These are phyloP conservation scores for Crenichthys baileyi DNA, from an alignment of 2,797 vertebrate species.

Conservation along the genomic window DNA sequence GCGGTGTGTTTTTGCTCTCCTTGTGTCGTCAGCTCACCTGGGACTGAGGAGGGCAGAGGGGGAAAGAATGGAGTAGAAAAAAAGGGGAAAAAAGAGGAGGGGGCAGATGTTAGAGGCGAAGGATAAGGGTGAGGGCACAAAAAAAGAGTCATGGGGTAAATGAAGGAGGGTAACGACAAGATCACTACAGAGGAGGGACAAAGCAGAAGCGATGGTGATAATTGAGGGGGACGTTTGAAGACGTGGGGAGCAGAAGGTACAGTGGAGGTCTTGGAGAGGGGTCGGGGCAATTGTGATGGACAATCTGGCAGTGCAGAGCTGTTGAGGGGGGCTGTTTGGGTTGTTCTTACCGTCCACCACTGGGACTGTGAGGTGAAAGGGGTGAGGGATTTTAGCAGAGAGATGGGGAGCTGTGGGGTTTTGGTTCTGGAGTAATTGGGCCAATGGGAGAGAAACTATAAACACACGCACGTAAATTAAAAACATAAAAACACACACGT, in stretches of 20 bases:
- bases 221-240: slow-evolving; percentile 50
- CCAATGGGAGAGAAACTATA: slow-evolving; percentile 78
- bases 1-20: slow-evolving; percentile 75
- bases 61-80: slow-evolving; percentile 32
- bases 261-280: slow-evolving; percentile 58
- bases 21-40: slow-evolving; percentile 85
- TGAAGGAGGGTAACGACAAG: slow-evolving; percentile 58
- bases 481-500: slow-evolving; percentile 20
- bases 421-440: slow-evolving; percentile 81
- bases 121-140: slow-evolving; percentile 34
- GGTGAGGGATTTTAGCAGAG: slow-evolving; percentile 74
- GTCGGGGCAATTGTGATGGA: slow-evolving; percentile 60
- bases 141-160: slow-evolving; percentile 59
- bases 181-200: slow-evolving; percentile 34
- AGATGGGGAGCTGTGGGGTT: slow-evolving; percentile 64
- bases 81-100: slow-evolving; percentile 7
- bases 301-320: slow-evolving; percentile 55
- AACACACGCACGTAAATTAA: slow-evolving; percentile 49
- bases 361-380: slow-evolving; percentile 73
- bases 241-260: slow-evolving; percentile 50
- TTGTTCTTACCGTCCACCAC: slow-evolving; percentile 50
- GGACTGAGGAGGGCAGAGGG: slow-evolving; percentile 74
- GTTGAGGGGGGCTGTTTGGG: slow-evolving; percentile 22
- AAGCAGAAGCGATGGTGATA: slow-evolving; percentile 34
- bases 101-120: slow-evolving; percentile 17